Evolutionary conservation across 2,797 vertebrate species (phyloP).

Genomic region (Carduelis carduelis): DNA sequence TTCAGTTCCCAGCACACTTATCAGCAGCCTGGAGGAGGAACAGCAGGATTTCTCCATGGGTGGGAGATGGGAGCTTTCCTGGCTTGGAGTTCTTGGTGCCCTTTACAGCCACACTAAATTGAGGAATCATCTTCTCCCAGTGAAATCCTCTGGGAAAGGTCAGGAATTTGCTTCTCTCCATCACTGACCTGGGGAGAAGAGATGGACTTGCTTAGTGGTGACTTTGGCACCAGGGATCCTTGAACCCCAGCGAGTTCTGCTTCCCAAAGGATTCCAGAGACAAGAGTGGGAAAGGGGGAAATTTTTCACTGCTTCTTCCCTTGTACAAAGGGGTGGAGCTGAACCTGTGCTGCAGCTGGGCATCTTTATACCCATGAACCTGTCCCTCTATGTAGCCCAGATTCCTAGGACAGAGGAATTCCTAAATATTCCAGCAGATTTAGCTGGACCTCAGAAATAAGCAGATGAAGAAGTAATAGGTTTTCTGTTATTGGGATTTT

Average conservation of each 20-base stretch:
- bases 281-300: background rate
- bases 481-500: background rate
- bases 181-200: background rate
- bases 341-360: background rate
- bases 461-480: background rate
- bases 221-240: background rate
- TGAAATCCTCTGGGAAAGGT: background rate
- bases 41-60: background rate
- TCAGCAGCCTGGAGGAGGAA: background rate
- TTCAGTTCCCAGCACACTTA: background rate
- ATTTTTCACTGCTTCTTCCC: background rate
- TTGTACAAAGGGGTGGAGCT: background rate
- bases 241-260: background rate
- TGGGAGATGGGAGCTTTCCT: background rate
- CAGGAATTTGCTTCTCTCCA: background rate
- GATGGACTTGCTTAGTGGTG: rapidly evolving
- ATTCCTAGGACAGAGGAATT: background rate
- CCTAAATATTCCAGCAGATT: background rate
- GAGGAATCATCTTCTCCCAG: background rate
- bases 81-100: background rate
- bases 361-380: too few relatives aligned
- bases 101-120: background rate
- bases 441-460: background rate
- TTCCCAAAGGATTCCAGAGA: background rate
- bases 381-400: background rate